Conservation (phyloP, 2,113 vertebrate genomes). For the Barnardius zonarius region DNA sequence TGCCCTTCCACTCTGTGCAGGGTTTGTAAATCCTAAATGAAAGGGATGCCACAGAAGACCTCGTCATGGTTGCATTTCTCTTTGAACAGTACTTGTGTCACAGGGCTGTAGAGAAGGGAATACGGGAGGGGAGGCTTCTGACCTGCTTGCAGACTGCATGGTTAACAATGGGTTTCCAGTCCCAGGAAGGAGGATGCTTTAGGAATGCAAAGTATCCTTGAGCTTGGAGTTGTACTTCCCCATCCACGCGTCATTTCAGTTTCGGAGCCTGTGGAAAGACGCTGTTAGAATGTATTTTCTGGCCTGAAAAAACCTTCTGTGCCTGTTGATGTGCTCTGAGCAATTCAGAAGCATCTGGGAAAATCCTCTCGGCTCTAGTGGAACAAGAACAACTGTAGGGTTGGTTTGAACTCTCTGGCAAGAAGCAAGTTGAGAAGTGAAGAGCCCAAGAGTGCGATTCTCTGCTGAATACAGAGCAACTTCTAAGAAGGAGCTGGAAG, state of each 20-base stretch:
- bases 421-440: not conserved
- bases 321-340: not conserved
- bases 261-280: not conserved
- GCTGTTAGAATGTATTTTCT: not conserved
- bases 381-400: not conserved
- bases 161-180: not conserved
- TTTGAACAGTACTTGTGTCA: too few relatives aligned
- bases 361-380: not conserved
- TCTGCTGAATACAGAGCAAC: not conserved
- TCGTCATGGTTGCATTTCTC: not conserved
- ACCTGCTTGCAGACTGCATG: not conserved
- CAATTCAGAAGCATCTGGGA: not conserved
- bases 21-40: not conserved
- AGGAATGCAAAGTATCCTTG: not conserved
- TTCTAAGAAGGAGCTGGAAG: slow-evolving; percentile 54
- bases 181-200: not conserved
- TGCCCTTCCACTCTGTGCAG: not conserved
- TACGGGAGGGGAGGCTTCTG: not conserved
- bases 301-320: not conserved
- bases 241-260: not conserved
- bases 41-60: not conserved
- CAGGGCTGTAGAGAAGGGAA: not conserved
- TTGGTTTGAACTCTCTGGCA: not conserved
- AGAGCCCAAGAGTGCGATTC: not conserved
- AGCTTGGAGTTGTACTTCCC: not conserved